Base-by-base conservation (phyloP, 2,113 vertebrate genomes). In the Ictidomys tridecemlineatus region DNA sequence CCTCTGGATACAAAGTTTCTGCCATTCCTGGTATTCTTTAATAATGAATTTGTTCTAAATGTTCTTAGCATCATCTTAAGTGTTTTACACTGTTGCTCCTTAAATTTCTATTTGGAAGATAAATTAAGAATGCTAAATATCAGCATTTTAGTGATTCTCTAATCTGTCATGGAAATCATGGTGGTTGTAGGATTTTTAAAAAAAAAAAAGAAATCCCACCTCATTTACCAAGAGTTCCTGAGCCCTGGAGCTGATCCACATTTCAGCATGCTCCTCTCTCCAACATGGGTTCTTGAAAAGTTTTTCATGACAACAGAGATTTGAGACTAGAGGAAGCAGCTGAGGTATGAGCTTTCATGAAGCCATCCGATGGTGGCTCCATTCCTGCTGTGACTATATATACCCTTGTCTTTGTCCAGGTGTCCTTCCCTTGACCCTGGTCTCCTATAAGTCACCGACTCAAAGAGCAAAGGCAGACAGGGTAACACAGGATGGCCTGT, bases 21-120 rank as follows among this genome's bases (percentile, higher is more conserved):
- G 4, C 67, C 4, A 53, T 85, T 73, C 34, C 61, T 72, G 17
- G 10, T n/a, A 53, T 85, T 94, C 12, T 0, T 1, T 5, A 73
- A 1, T 32, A 83, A 97, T n/a, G 91, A 91, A 94, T 56, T 80
- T 91, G 78, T 94, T 94, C 30, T 87, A 67, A 93, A 0, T 1
- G 0, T 84, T 97, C 91, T 96, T 87, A 94, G 95, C 73, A 82
- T 73, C 97, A 82, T 73, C 97, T 95, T 72, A 74, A 96, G 94
- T 91, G 97, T 89, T 45, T 58, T 91, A 30, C 61, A 39, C 96
- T n/a, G 86, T 93, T 93, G 67, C 90, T 80, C 93, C 95, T 91
- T 94, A 56, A 45, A 92, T 93, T 91, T 92, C 94, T 80, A 93
- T 74, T 18, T 18, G 96, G 91, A 83, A 96, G 93, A 97, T 53